Percentiles rank a stretch among this genome's conserved stretches.
These are phyloP conservation scores for Neolamprologus modestus DNA, from an alignment of 2,113 vertebrate genomes.

Conservation along the genomic window DNA sequence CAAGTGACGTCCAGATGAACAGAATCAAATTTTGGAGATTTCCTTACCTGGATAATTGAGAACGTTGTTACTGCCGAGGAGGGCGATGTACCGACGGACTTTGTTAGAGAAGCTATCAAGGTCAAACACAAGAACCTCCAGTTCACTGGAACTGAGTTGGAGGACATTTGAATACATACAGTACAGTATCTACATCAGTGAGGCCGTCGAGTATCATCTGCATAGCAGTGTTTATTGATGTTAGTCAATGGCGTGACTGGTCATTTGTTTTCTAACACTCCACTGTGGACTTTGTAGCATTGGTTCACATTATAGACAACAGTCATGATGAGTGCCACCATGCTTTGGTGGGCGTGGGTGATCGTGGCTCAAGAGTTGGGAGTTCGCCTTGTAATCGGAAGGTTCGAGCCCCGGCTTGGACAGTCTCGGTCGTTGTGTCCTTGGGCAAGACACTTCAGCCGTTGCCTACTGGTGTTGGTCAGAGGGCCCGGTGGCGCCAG, in stretches of 20 bases:
- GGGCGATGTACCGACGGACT: background rate
- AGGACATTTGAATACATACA: background rate
- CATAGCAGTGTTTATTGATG: background rate
- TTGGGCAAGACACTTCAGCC: too few species aligned
- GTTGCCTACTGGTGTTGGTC: too few species aligned
- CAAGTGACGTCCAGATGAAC: background rate
- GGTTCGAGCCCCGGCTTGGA: too few species aligned
- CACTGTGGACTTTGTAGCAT: background rate
- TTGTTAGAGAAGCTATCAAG: background rate
- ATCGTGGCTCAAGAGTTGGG: rapidly evolving
- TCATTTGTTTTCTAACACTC: background rate
- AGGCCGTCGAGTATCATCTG: background rate
- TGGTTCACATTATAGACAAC: background rate
- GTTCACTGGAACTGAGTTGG: background rate
- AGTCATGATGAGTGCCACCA: background rate
- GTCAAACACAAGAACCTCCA: background rate
- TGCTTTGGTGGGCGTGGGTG: background rate
- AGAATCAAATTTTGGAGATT: background rate
- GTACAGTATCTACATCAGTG: rapidly evolving
- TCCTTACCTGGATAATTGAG: background rate
- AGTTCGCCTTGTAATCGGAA: rapidly evolving
- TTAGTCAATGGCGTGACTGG: background rate
- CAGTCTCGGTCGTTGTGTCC: too few species aligned
- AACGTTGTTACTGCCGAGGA: background rate
- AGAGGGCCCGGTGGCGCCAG: too few species aligned